A percentile compares a stretch with the other conserved stretches of the same genome.
Evolutionary conservation across 1,140 invertebrate species (phyloP).

Genomic region (Leptestheria dahalacensis): DNA sequence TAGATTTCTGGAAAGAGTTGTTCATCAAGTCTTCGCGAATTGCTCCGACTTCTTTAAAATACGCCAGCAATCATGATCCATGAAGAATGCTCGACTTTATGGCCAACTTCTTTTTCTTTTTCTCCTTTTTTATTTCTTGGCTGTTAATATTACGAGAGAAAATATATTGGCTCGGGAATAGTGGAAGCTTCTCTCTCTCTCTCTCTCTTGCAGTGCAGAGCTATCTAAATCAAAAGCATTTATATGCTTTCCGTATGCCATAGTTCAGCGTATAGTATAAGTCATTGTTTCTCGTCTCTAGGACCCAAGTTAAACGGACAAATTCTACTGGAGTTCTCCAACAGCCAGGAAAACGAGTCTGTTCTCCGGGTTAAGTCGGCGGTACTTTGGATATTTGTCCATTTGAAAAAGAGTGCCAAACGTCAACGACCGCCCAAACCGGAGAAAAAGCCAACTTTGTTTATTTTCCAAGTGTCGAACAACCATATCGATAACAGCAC

Average conservation of each 20-base stretch:
- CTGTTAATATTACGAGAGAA: too few species aligned
- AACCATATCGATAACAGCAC: background rate
- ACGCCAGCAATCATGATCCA: too few species aligned
- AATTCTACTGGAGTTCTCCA: constrained; percentile 63
- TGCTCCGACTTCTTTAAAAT: too few species aligned
- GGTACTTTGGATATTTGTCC: constrained; percentile 55
- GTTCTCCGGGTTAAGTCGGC: constrained; percentile 51
- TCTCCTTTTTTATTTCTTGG: too few species aligned
- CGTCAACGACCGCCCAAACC: constrained; percentile 16
- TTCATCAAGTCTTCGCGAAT: too few species aligned
- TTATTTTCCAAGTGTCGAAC: background rate
- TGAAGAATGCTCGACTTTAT: too few species aligned
- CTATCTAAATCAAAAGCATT: too few species aligned
- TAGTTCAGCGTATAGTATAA: background rate
- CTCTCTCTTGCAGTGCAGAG: too few species aligned
- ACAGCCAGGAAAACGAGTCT: constrained; percentile 37
- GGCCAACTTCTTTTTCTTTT: too few species aligned
- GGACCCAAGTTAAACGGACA: constrained; percentile 66
- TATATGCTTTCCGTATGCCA: background rate
- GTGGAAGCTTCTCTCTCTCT: too few species aligned
- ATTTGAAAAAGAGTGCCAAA: constrained; percentile 34
- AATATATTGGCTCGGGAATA: too few species aligned
- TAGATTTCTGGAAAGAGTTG: too few species aligned
- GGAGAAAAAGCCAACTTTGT: background rate
- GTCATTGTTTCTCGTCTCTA: constrained; percentile 26